phyloP scores from a whole-genome alignment of 2,888 invertebrate species.

The Pandemis cinnamomeana region DNA sequence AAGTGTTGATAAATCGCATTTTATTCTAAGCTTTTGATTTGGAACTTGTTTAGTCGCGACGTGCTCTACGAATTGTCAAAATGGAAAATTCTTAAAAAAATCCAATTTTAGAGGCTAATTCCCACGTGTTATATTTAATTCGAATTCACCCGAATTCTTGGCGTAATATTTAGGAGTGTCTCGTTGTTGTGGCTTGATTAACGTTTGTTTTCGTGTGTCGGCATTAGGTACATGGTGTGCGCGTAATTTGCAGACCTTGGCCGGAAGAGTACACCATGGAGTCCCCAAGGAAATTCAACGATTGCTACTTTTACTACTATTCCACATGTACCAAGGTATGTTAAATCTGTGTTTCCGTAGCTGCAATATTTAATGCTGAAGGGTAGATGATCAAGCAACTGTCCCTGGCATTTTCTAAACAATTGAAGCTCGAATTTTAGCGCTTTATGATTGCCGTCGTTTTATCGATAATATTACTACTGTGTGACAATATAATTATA shows the following conservation, averaged over 20 bases:
- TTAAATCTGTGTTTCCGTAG: constrained; percentile 36
- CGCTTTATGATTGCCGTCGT: constrained; percentile 8
- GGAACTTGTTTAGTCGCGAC: constrained; percentile 72
- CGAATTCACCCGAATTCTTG: constrained; percentile 44
- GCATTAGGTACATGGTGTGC: constrained; percentile 53
- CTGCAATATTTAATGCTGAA: constrained; percentile 42
- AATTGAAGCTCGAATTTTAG: constrained; percentile 29
- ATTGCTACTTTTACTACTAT: constrained; percentile 95
- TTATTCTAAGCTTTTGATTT: constrained; percentile 61
- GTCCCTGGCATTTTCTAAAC: constrained; percentile 42
- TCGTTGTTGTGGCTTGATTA: constrained; percentile 34
- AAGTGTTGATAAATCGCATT: constrained; percentile 51
- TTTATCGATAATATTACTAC: constrained; percentile 11
- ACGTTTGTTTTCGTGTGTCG: constrained; percentile 51
- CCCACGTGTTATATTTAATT: constrained; percentile 56
- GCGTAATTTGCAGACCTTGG: constrained; percentile 65
- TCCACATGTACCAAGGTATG: constrained; percentile 93
- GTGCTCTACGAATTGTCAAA: constrained; percentile 76
- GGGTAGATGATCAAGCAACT: constrained; percentile 36
- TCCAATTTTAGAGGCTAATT: constrained; percentile 53
- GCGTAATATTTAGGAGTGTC: constrained; percentile 52
- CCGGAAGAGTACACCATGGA: constrained; percentile 83
- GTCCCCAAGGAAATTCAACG: constrained; percentile 90
- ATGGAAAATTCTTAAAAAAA: constrained; percentile 71
- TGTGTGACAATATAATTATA: background rate